phyloP scores from a whole-genome alignment of 2,888 invertebrate species.

The Rapana venosa region DNA sequence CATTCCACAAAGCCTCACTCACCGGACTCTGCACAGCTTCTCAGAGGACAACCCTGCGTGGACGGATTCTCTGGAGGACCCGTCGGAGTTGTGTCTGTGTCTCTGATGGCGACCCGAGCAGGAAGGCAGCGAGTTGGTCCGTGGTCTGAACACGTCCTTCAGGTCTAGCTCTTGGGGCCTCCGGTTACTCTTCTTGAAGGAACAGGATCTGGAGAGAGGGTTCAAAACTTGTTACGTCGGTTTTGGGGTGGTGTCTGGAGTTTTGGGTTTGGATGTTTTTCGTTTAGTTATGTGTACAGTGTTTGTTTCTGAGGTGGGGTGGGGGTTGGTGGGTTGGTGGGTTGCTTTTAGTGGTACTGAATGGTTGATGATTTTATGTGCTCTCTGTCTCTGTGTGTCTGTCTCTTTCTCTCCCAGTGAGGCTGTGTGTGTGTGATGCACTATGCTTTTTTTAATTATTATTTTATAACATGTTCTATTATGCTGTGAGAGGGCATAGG shows the following conservation, averaged over 20 bases:
- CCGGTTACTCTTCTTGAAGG: constrained; percentile 49
- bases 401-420: not conserved
- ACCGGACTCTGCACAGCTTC: constrained; percentile 37
- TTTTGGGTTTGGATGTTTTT: not conserved
- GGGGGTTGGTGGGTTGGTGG: too few relatives aligned
- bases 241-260: not conserved
- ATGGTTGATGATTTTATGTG: too few relatives aligned
- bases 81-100: constrained; percentile 28
- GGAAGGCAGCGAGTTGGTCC: constrained; percentile 55
- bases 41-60: not conserved
- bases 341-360: too few relatives aligned
- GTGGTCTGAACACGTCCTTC: constrained; percentile 46
- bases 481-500: too few relatives aligned
- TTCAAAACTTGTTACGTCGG: too few relatives aligned
- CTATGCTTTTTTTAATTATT: too few relatives aligned
- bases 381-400: not conserved
- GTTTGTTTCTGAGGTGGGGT: too few relatives aligned
- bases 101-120: not conserved
- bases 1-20: not conserved
- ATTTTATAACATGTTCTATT: too few relatives aligned
- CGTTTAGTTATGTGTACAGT: too few relatives aligned
- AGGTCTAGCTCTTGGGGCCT: constrained; percentile 49
- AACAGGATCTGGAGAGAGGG: constrained; percentile 32
- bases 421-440: not conserved
- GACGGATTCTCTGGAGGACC: not conserved